These are phyloP conservation scores for Phylloscopus collybita DNA, from an alignment of 2,797 vertebrate species.

Conservation along the genomic window DNA sequence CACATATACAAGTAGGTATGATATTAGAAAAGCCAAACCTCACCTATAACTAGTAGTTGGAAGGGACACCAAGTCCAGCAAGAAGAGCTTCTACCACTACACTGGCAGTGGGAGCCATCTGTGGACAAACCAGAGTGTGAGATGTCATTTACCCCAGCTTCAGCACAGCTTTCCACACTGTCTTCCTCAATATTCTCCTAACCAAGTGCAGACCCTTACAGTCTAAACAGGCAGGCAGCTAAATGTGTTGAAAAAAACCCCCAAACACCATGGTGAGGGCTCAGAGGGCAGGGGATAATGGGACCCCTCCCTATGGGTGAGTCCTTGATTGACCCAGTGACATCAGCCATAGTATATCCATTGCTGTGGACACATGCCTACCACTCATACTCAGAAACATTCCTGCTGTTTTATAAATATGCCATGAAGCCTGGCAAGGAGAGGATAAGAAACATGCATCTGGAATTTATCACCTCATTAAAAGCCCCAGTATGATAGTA, in stretches of 20 bases:
- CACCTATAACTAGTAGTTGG: neutral
- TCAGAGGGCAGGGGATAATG: neutral
- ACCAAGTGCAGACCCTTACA: neutral
- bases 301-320: neutral
- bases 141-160: neutral
- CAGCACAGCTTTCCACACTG: neutral
- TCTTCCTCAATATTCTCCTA: neutral
- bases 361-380: neutral
- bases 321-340: neutral
- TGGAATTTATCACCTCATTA: slow-evolving; percentile 13
- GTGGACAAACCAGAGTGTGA: neutral
- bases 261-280: neutral
- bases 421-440: neutral
- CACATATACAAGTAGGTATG: neutral
- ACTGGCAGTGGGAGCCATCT: neutral
- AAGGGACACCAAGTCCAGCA: neutral
- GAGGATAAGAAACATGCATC: neutral
- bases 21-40: neutral
- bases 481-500: neutral
- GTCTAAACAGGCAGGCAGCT: neutral
- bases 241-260: neutral
- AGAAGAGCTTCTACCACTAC: neutral
- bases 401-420: neutral
- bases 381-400: neutral
- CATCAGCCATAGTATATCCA: neutral